Conservation (phyloP, 2,797 vertebrate species). For the Parauchenoglanis ngamensis region DNA sequence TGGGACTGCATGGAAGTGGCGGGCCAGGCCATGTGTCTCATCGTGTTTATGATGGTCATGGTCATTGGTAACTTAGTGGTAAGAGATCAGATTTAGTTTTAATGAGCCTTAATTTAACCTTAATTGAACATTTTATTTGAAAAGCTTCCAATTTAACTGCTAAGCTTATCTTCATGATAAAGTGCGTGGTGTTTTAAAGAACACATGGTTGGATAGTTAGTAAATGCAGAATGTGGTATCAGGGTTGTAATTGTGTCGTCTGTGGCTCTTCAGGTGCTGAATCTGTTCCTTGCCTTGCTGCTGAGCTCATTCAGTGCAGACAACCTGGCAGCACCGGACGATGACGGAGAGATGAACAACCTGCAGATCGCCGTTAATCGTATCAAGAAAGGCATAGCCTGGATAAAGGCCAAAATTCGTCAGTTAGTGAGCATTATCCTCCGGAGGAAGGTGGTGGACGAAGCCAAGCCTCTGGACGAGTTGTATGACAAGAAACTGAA, state of each 20-base stretch:
- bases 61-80: slow-evolving; percentile 99
- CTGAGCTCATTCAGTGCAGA: slow-evolving; percentile 99
- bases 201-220: background rate
- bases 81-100: slow-evolving; percentile 64
- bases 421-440: slow-evolving; percentile 83
- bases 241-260: slow-evolving; percentile 26
- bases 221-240: background rate
- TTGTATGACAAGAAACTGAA: slow-evolving; percentile 93
- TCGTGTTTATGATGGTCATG: slow-evolving; percentile 99
- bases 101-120: background rate
- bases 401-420: slow-evolving; percentile 81
- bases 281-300: slow-evolving; percentile 95
- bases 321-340: slow-evolving; percentile 94
- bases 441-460: slow-evolving; percentile 85
- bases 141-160: background rate
- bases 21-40: slow-evolving; percentile 95
- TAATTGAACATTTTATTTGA: background rate
- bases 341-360: slow-evolving; percentile 97
- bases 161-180: background rate
- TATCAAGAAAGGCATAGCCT: slow-evolving; percentile 93
- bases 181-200: background rate
- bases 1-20: slow-evolving; percentile 99
- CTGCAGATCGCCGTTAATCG: slow-evolving; percentile 94
- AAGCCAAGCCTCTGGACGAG: slow-evolving; percentile 92
- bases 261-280: slow-evolving; percentile 83